Evolutionary conservation across 2,797 vertebrate species (phyloP).

Genomic region (Eulemur mongoz): DNA sequence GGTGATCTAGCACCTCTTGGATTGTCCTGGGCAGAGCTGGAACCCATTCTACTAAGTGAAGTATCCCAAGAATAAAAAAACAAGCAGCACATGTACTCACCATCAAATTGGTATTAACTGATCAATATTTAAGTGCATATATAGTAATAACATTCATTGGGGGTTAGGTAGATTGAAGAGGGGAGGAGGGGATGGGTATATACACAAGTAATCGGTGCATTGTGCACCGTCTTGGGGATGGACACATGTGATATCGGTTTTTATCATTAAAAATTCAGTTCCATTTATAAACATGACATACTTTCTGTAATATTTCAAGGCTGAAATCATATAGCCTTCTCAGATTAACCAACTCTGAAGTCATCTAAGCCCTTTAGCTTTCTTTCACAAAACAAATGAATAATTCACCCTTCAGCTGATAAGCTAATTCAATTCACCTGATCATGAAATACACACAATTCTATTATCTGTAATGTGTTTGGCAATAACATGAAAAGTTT

Average conservation of each 20-base stretch:
- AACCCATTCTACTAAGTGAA: no score
- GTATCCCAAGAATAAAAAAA: no score
- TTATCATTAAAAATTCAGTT: not conserved
- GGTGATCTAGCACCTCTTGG: no score
- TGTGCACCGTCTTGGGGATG: no score
- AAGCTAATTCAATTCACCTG: slow-evolving; percentile 2
- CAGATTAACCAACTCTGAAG: not conserved
- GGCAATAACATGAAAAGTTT: not conserved
- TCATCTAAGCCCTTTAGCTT: not conserved
- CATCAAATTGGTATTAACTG: no score
- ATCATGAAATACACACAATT: not conserved
- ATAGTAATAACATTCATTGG: no score
- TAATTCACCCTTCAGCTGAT: not conserved
- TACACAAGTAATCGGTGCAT: no score
- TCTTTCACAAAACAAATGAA: not conserved
- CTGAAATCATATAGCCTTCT: not conserved
- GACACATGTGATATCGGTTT: not conserved
- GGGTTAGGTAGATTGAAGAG: no score
- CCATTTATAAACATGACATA: not conserved
- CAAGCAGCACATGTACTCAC: no score
- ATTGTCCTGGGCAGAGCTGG: no score
- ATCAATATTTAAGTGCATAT: no score
- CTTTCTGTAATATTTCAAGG: not conserved
- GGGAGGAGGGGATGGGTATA: no score
- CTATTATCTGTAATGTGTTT: slow-evolving; percentile 2